Evolutionary conservation across 2,797 vertebrate species (phyloP), one percentile per base, ranked within the genome.

Genomic region (Argyrosomus regius): DNA sequence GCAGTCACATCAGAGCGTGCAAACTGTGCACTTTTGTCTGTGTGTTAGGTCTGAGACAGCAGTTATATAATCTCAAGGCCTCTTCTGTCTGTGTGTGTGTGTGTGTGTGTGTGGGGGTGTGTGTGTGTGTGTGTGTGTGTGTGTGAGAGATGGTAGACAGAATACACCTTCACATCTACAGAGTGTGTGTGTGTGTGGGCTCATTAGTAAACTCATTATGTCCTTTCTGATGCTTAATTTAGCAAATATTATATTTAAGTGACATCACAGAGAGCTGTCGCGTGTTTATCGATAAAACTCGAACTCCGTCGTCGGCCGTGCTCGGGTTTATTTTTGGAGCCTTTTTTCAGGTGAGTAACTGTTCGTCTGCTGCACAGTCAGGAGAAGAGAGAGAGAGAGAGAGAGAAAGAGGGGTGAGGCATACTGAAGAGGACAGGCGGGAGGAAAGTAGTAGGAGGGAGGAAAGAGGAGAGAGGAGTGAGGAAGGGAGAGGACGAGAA

Each of bases 401-500:
- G 73, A 45, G 11, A 24, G 22, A 5, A 17, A 26, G 60, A 43
- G 20, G 35, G n/a, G 10, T 9, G 74, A 66, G 46, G 56, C 39
- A 45, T 59, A 52, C 41, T 22, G n/a, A 74, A 16, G 69, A 46
- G 48, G 72, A 83, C 45, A n/a, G 65, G 49, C 11, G 43, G 22
- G 48, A 52, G 45, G n/a, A 31, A 62, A 54, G 20, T 14, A 20
- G 58, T 22, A 24, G 41, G 24, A 45, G 35, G 17, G 50, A 57
- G 56, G 20, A 57, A 10, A 50, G 16, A 13, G 35, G 22, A 59
- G 12, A n/a, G 46, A 74, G 4, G 66, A 48, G 62, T 60, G 72
- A 72, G 45, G 64, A 69, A 13, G 53, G 85, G 81, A 84, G 72
- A 80, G 87, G 85, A 83, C 80, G 82, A 83, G 84, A 85, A 88